Evolutionary conservation across 2,888 invertebrate genomes (phyloP), one percentile per base, ranked within the genome.

Genomic region (Elgonia sp.): DNA sequence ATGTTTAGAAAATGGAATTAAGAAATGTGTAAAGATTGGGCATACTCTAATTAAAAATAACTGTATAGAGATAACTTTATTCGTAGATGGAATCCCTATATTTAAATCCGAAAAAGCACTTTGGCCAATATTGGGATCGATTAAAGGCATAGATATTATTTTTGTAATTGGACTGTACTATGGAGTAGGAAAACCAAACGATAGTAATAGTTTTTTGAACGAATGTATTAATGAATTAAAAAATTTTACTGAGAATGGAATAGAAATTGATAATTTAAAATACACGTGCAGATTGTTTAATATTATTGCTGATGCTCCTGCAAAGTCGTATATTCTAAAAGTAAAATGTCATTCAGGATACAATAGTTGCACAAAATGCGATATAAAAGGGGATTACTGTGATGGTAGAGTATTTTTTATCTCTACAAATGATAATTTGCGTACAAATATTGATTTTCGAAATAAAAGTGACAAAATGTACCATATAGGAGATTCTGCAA

Each of bases 271-370:
- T 55, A n/a, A 18, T 18, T 1, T 55, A n/a, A 62, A 62, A 29
- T 62, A 65, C 89, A 21, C 50, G n/a, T 39, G 50, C 69, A 65
- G 37, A 70, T 57, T 69, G 65, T 20, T 87, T 21, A 8, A 14
- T 53, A 75, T 76, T 21, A 87, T 90, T 84, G 85, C 86, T 77
- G 91, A 90, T 87, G 89, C 89, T 20, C 90, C 90, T 5, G 90
- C 90, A 3, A 89, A 77, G 46, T 62, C 86, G 18, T 87, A 46
- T 65, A 79, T 90, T 42, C 50, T 84, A 10, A 88, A 87, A 80
- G 89, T 89, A 3, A 90, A 89, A 83, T 79, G 84, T 18, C 90
- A 91, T 70, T 81, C 69, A 20, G 90, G 86, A 18, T 91, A 91
- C 69, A 57, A 57, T 42, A 81, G 86, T 62, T 91, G 90, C 76